Conservation (phyloP, 1,140 invertebrate species). For the Harpegnathos saltator region DNA sequence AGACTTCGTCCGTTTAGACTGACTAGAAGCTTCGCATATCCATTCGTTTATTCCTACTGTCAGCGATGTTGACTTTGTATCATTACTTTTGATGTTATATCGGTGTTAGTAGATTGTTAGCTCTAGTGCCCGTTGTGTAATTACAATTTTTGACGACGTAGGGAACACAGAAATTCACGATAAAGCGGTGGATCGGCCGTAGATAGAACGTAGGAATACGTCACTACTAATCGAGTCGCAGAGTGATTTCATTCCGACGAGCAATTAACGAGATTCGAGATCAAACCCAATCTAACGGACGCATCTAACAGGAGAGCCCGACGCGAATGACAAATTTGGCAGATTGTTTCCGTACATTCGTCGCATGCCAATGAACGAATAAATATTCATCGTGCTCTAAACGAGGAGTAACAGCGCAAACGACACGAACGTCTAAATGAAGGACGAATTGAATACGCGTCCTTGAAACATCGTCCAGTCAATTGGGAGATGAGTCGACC, state of each 20-base stretch:
- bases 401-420: slow-evolving; percentile 24
- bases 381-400: slow-evolving; percentile 30
- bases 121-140: slow-evolving; percentile 21
- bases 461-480: neutral
- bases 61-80: slow-evolving; percentile 11
- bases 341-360: slow-evolving; percentile 20
- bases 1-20: slow-evolving; percentile 33
- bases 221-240: slow-evolving; percentile 1
- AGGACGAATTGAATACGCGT: neutral
- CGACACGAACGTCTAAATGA: neutral
- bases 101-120: slow-evolving; percentile 42
- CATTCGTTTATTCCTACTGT: slow-evolving; percentile 10
- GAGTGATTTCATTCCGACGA: neutral
- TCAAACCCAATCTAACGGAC: neutral
- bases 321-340: neutral
- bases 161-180: slow-evolving; percentile 33
- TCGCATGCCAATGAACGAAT: slow-evolving; percentile 33
- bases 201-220: neutral
- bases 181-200: neutral
- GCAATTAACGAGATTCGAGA: neutral
- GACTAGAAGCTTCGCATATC: slow-evolving; percentile 53
- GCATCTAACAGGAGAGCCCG: neutral
- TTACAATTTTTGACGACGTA: slow-evolving; percentile 17
- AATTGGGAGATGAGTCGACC: neutral
- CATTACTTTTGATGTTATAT: slow-evolving; percentile 51